These are phyloP conservation scores for Limnephilus rhombicus DNA, from an alignment of 2,888 invertebrate genomes.

Conservation along the genomic window DNA sequence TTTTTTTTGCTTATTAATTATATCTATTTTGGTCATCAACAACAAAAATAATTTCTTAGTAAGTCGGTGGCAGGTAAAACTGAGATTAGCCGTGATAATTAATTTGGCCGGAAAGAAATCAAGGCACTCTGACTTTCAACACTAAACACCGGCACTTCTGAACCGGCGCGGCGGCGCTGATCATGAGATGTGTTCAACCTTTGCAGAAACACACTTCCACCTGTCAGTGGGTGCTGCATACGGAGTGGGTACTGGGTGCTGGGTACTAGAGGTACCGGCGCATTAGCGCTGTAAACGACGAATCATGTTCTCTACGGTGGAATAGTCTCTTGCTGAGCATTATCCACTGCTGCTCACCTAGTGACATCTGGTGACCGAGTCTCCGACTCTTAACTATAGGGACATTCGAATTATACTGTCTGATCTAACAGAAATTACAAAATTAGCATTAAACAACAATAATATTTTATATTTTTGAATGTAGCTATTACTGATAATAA, in stretches of 20 bases:
- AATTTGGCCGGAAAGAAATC: not conserved
- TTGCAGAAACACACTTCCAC: conserved; percentile 19
- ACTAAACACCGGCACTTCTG: not conserved
- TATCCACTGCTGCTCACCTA: conserved; percentile 61
- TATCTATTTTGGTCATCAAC: too few species aligned
- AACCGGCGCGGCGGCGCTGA: not conserved
- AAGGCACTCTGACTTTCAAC: not conserved
- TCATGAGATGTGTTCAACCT: conserved; percentile 25
- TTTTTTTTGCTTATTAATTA: too few species aligned
- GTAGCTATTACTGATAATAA: too few species aligned
- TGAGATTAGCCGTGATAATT: not conserved
- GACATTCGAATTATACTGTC: not conserved
- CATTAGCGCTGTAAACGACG: conserved; percentile 40
- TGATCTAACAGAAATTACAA: too few species aligned
- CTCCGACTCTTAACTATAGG: conserved; percentile 5
- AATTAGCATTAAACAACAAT: too few species aligned
- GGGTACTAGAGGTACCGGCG: not conserved
- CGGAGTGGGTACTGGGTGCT: not conserved
- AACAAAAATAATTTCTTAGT: too few species aligned
- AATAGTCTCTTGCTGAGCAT: conserved; percentile 38
- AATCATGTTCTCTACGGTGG: conserved; percentile 30
- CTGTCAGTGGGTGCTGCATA: conserved; percentile 16
- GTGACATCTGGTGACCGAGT: conserved; percentile 64
- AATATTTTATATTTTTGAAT: too few species aligned
- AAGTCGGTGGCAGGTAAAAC: not conserved